Percentiles rank a stretch among this genome's conserved stretches.
Evolutionary conservation across 2,113 vertebrate genomes (phyloP).

Genomic region (Anoura caudifer): DNA sequence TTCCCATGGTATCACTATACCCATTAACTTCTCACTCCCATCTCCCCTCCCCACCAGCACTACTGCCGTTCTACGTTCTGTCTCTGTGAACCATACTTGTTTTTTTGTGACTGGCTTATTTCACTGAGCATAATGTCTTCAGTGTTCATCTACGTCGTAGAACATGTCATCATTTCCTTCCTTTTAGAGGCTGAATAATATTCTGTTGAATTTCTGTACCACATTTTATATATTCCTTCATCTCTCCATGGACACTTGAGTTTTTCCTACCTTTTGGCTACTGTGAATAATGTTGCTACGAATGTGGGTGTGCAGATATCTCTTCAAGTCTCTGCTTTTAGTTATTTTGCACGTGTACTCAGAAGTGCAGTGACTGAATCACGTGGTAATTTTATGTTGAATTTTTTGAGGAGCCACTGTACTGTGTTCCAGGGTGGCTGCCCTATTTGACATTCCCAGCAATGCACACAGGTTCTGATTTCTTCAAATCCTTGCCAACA

Average conservation of each 20-base stretch:
- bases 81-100: neutral
- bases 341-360: neutral
- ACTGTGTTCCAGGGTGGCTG: neutral
- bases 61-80: neutral
- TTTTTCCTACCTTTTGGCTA: neutral
- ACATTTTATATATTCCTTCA: neutral
- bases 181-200: neutral
- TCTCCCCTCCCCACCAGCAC: neutral
- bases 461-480: neutral
- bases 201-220: neutral
- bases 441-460: neutral
- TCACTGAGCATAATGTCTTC: neutral
- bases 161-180: neutral
- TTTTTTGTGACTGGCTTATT: neutral
- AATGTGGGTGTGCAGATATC: neutral
- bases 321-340: neutral
- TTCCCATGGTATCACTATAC: neutral
- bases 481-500: neutral
- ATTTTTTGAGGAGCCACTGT: neutral
- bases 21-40: neutral
- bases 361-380: neutral
- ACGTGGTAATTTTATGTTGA: neutral
- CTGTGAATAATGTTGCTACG: neutral
- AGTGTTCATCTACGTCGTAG: neutral
- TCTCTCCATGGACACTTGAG: neutral